A percentile compares a stretch with the other conserved stretches of the same genome.
phyloP scores from a whole-genome alignment of 2,888 invertebrate genomes.

The Lasioglossum leucozonium region DNA sequence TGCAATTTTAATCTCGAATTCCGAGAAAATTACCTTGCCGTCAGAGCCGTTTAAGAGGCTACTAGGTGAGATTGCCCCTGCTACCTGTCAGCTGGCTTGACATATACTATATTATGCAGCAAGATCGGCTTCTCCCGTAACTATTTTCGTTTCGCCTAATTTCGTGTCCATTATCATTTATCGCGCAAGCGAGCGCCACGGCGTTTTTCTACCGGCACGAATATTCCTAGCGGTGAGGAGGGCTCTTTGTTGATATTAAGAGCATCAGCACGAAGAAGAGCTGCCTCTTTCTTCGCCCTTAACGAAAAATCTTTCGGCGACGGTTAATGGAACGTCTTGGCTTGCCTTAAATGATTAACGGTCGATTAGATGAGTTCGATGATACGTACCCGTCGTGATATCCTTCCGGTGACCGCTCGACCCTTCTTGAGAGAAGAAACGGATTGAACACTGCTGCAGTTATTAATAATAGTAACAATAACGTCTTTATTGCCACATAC shows the following conservation, averaged over 20 bases:
- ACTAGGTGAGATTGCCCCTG: constrained; percentile 82
- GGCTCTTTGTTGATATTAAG: constrained; percentile 33
- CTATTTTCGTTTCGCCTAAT: constrained; percentile 72
- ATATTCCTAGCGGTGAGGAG: constrained; percentile 13
- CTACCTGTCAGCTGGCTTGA: constrained; percentile 80
- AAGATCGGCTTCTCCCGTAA: constrained; percentile 78
- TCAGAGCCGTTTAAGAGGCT: constrained; percentile 82
- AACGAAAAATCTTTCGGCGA: background rate
- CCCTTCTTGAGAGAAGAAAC: background rate
- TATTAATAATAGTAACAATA: constrained; percentile 74
- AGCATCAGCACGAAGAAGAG: constrained; percentile 11
- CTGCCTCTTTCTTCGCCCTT: background rate
- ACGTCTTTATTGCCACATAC: constrained; percentile 75
- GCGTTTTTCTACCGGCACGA: background rate
- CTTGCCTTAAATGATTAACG: background rate
- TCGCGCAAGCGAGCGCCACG: constrained; percentile 29
- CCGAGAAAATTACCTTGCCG: constrained; percentile 83
- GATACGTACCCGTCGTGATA: constrained; percentile 3
- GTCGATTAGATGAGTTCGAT: background rate
- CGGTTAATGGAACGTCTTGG: background rate
- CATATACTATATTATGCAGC: constrained; percentile 77
- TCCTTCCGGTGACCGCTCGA: background rate
- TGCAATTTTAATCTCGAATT: constrained; percentile 84
- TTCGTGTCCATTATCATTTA: constrained; percentile 54
- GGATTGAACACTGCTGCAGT: constrained; percentile 15